Conservation (phyloP, 1,140 invertebrate species). For the Forficula auricularia region DNA sequence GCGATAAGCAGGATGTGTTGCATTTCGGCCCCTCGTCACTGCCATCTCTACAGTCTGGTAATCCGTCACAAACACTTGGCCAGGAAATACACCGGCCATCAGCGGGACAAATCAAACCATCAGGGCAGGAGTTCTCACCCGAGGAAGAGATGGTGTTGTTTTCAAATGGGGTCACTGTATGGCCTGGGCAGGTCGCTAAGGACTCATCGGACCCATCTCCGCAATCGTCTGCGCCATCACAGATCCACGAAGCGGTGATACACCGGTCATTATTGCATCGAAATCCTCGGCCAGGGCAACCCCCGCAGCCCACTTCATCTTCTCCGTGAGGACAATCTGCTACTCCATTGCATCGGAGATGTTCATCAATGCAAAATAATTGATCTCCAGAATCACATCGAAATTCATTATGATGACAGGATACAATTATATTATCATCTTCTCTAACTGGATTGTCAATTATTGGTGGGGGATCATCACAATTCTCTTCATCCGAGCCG, state of each 20-base stretch:
- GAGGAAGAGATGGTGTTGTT: too few species aligned
- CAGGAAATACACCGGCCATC: slow-evolving; percentile 45
- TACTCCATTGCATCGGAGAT: slow-evolving; percentile 1
- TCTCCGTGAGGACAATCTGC: slow-evolving; percentile 1
- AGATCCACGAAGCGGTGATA: slow-evolving; percentile 62
- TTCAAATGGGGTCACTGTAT: too few species aligned
- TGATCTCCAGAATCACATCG: slow-evolving; percentile 22
- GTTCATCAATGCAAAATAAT: too few species aligned
- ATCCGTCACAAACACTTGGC: slow-evolving; percentile 29
- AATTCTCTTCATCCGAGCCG: slow-evolving; percentile 38
- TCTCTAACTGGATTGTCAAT: too few species aligned
- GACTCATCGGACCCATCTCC: slow-evolving; percentile 59
- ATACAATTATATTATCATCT: too few species aligned
- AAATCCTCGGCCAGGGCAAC: slow-evolving; percentile 53
- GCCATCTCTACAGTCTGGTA: slow-evolving; percentile 41
- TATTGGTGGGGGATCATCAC: slow-evolving; percentile 14
- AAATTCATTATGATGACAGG: slow-evolving; percentile 30
- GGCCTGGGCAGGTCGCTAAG: background rate
- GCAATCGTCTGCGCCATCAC: slow-evolving; percentile 62
- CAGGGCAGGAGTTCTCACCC: slow-evolving; percentile 16
- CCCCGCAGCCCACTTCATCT: slow-evolving; percentile 3
- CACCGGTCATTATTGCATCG: slow-evolving; percentile 60
- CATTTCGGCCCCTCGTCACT: slow-evolving; percentile 38
- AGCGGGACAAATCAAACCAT: slow-evolving; percentile 38
- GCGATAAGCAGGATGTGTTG: slow-evolving; percentile 37